Percentiles rank a stretch among this genome's conserved stretches.
These are phyloP conservation scores for Doris montereyensis DNA, from an alignment of 2,888 invertebrate species.

Conservation along the genomic window DNA sequence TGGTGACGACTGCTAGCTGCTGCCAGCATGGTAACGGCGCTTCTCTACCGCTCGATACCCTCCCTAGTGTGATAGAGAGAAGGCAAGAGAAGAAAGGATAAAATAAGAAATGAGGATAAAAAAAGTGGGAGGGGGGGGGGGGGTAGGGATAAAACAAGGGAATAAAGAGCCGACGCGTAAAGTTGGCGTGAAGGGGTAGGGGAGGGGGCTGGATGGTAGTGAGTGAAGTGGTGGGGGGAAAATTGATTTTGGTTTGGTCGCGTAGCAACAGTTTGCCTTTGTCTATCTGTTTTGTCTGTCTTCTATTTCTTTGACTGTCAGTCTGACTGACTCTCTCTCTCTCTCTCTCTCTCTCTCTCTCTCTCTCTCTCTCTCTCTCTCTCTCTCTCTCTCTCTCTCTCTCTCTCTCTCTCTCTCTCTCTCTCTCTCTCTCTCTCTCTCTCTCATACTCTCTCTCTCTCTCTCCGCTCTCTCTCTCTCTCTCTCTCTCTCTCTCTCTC, in stretches of 20 bases:
- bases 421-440: neutral
- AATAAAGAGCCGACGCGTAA: too few relatives aligned
- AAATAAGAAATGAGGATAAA: too few relatives aligned
- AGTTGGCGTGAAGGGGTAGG: too few relatives aligned
- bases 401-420: neutral
- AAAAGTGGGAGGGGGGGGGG: too few relatives aligned
- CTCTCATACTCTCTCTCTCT: neutral
- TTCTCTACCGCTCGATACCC: constrained; percentile 30
- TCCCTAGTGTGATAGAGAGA: neutral
- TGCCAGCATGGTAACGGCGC: constrained; percentile 29
- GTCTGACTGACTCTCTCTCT: neutral
- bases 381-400: neutral
- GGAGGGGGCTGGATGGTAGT: too few relatives aligned
- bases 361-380: neutral
- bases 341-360: neutral
- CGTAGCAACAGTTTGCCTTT: too few relatives aligned
- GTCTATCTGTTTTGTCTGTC: neutral
- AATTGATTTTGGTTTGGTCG: too few relatives aligned
- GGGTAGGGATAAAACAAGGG: too few relatives aligned
- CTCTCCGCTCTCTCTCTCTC: neutral
- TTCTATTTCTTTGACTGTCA: neutral
- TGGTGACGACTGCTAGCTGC: too few relatives aligned
- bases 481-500: neutral
- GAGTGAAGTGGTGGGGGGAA: too few relatives aligned
- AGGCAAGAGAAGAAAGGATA: neutral